Percentiles rank a stretch among this genome's conserved stretches.
Conservation (phyloP, 2,113 vertebrate genomes). For the Motacilla alba region DNA sequence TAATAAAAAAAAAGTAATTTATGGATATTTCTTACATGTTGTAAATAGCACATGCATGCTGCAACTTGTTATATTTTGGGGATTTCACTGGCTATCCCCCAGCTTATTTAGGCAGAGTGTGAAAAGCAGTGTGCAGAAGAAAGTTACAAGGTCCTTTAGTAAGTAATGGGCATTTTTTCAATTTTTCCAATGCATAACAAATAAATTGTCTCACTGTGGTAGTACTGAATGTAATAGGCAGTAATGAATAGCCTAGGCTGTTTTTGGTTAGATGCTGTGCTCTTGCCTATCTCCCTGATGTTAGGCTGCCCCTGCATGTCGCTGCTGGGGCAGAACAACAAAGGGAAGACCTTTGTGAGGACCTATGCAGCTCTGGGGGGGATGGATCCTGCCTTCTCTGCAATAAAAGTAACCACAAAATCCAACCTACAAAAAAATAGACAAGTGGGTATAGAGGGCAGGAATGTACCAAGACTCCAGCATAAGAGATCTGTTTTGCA, state of each 20-base stretch:
- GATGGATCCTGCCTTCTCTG: background rate
- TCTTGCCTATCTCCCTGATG: background rate
- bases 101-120: background rate
- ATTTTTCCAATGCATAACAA: background rate
- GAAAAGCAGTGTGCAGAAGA: background rate
- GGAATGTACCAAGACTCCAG: background rate
- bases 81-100: background rate
- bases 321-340: fast-evolving
- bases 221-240: background rate
- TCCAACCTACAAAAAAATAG: background rate
- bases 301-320: background rate
- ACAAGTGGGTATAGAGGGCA: background rate
- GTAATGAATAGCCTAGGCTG: background rate
- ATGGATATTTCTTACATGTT: slow-evolving; percentile 10
- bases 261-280: background rate
- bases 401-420: background rate
- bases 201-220: background rate
- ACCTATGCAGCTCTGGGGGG: fast-evolving
- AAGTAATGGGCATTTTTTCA: background rate
- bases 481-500: background rate
- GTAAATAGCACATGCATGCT: background rate
- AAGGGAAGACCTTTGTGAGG: background rate
- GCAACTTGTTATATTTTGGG: background rate
- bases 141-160: background rate
- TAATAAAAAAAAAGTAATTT: background rate